Percentiles rank a stretch among this genome's conserved stretches.
These are phyloP conservation scores for Drosophila ezoana DNA, from an alignment of 2,888 invertebrate genomes.

Conservation along the genomic window DNA sequence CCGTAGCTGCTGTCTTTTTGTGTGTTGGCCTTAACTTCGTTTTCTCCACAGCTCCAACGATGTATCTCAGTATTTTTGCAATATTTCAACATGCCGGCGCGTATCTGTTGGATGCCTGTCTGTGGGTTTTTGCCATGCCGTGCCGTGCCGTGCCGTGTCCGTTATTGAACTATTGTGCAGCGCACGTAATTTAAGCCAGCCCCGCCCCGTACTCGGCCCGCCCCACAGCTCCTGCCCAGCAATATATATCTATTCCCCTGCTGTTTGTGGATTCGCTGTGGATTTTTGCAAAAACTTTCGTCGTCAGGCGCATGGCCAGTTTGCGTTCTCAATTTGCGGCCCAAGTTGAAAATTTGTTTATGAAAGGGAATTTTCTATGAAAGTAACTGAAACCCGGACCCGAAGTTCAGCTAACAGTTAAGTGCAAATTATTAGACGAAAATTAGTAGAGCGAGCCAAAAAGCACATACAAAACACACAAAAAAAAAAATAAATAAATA, in stretches of 20 bases:
- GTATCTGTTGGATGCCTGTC: conserved; percentile 48
- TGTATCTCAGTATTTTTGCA: conserved; percentile 49
- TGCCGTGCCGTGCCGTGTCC: conserved; percentile 14
- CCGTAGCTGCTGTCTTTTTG: conserved; percentile 15
- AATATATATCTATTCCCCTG: neutral
- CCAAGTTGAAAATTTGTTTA: conserved; percentile 48
- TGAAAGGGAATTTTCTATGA: conserved; percentile 71
- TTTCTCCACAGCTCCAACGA: conserved; percentile 16
- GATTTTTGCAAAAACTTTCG: conserved; percentile 30
- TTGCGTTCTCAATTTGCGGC: conserved; percentile 4
- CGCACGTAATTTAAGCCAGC: conserved; percentile 58
- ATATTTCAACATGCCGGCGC: conserved; percentile 53
- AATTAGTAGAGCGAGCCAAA: conserved; percentile 53
- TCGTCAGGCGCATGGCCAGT: conserved; percentile 5
- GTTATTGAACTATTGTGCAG: conserved; percentile 56
- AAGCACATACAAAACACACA: neutral
- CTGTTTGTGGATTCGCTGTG: conserved; percentile 1
- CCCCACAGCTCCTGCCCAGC: neutral
- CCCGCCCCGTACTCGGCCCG: conserved; percentile 3
- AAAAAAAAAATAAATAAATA: conserved; percentile 7
- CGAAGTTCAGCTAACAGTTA: conserved; percentile 48
- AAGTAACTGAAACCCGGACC: conserved; percentile 57
- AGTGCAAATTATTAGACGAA: conserved; percentile 70
- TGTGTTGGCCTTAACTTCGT: conserved; percentile 31
- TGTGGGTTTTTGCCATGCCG: conserved; percentile 24